These are phyloP conservation scores for Zingel zingel DNA, from an alignment of 2,113 vertebrate species.

Conservation along the genomic window DNA sequence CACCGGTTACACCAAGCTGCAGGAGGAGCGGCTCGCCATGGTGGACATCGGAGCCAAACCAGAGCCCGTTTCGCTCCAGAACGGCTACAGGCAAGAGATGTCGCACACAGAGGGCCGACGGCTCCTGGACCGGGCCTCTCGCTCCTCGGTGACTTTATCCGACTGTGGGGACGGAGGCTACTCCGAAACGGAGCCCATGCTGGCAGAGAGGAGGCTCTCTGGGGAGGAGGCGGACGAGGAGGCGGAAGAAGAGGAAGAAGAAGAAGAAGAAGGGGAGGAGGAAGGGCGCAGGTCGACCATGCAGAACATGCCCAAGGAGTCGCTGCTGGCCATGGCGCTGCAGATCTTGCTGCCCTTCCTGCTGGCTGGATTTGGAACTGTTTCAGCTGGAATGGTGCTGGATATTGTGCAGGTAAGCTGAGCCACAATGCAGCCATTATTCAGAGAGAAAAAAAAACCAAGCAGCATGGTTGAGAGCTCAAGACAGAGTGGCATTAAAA, in stretches of 20 bases:
- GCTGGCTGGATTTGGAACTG: slow-evolving; percentile 95
- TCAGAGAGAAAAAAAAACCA: neutral
- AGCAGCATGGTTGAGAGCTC: neutral
- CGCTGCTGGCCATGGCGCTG: slow-evolving; percentile 91
- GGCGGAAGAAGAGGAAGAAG: slow-evolving; percentile 53
- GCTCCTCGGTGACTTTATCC: slow-evolving; percentile 83
- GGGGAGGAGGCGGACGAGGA: slow-evolving; percentile 69
- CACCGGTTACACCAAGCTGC: slow-evolving; percentile 90
- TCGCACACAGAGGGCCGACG: slow-evolving; percentile 86
- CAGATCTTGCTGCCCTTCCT: slow-evolving; percentile 96
- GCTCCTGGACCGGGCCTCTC: slow-evolving; percentile 86
- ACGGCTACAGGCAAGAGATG: slow-evolving; percentile 85
- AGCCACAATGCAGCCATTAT: slow-evolving; percentile 1
- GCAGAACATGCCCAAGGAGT: slow-evolving; percentile 90
- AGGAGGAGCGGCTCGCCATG: slow-evolving; percentile 93
- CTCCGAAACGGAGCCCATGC: slow-evolving; percentile 91
- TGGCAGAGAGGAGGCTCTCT: slow-evolving; percentile 81
- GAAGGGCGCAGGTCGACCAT: slow-evolving; percentile 12
- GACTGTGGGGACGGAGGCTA: slow-evolving; percentile 84
- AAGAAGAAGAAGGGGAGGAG: slow-evolving; percentile 57
- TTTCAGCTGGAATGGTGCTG: slow-evolving; percentile 97
- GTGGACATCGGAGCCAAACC: slow-evolving; percentile 86
- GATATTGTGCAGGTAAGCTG: slow-evolving; percentile 93
- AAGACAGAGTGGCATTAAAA: slow-evolving; percentile 11
- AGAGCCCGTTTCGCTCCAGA: slow-evolving; percentile 85